These are phyloP conservation scores for Proctacanthus coquilletti DNA, from an alignment of 1,140 invertebrate genomes.

Conservation along the genomic window DNA sequence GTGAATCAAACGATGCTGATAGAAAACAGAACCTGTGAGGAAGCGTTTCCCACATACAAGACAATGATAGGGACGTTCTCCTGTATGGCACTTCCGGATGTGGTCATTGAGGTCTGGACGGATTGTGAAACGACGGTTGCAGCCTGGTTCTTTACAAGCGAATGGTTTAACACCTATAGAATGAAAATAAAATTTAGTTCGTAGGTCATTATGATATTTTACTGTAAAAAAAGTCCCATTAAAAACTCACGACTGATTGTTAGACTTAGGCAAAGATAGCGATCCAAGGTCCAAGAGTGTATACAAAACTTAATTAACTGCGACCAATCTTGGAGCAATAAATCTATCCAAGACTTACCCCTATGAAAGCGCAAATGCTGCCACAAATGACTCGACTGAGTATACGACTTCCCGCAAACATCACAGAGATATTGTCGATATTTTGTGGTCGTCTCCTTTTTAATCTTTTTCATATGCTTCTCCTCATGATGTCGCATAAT, in stretches of 20 bases:
- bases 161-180: constrained; percentile 40
- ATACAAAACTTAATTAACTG: not conserved
- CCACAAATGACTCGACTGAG: constrained; percentile 43
- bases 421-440: constrained; percentile 40
- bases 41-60: constrained; percentile 54
- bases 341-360: constrained; percentile 26
- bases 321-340: no score
- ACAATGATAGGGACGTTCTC: constrained; percentile 55
- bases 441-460: constrained; percentile 18
- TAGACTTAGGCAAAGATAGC: no score
- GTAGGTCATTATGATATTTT: no score
- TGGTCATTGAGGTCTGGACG: constrained; percentile 51
- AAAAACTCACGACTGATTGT: no score
- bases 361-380: constrained; percentile 43
- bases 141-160: constrained; percentile 39
- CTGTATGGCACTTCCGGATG: constrained; percentile 44
- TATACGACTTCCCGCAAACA: constrained; percentile 41
- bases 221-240: no score
- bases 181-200: constrained; percentile 5
- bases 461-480: constrained; percentile 22
- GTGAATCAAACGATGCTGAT: constrained; percentile 59
- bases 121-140: constrained; percentile 44
- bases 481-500: constrained; percentile 28
- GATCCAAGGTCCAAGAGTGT: no score
- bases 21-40: constrained; percentile 52